These are phyloP conservation scores for Kryptolebias marmoratus DNA, from an alignment of 2,113 vertebrate species.

Conservation along the genomic window DNA sequence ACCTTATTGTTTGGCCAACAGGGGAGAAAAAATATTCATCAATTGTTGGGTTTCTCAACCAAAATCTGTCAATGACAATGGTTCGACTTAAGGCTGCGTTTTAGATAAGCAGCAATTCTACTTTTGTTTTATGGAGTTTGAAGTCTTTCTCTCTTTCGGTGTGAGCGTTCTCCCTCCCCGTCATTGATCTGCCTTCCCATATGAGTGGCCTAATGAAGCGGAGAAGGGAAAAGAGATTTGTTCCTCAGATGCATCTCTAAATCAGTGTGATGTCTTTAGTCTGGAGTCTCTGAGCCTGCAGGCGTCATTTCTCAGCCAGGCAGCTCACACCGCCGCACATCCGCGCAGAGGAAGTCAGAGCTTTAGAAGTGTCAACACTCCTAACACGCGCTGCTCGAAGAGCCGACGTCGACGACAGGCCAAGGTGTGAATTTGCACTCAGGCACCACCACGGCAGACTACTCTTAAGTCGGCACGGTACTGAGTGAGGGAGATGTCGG, in stretches of 20 bases:
- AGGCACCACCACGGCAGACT: constrained; percentile 28
- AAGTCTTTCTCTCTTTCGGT: constrained; percentile 36
- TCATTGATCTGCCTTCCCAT: constrained; percentile 68
- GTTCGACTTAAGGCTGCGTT: constrained; percentile 23
- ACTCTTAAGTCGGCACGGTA: constrained; percentile 23
- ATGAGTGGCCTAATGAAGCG: constrained; percentile 69
- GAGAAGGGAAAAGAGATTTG: constrained; percentile 46
- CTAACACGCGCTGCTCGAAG: constrained; percentile 8
- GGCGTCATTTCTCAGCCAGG: constrained; percentile 49
- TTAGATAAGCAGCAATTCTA: constrained; percentile 30
- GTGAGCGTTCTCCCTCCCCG: constrained; percentile 40
- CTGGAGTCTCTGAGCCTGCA: constrained; percentile 34
- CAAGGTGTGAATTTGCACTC: constrained; percentile 60
- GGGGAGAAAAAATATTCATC: not conserved
- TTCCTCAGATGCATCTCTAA: constrained; percentile 53
- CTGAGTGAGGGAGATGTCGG: constrained; percentile 58
- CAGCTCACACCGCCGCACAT: constrained; percentile 22
- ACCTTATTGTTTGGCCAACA: not conserved
- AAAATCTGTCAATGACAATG: constrained; percentile 2
- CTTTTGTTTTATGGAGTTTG: constrained; percentile 45
- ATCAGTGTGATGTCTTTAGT: constrained; percentile 68
- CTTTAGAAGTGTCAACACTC: constrained; percentile 57
- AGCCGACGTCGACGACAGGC: constrained; percentile 15
- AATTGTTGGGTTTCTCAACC: not conserved
- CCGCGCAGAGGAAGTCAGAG: constrained; percentile 28